phyloP scores from a whole-genome alignment of 1,140 invertebrate genomes.

The Magallana gigas region DNA sequence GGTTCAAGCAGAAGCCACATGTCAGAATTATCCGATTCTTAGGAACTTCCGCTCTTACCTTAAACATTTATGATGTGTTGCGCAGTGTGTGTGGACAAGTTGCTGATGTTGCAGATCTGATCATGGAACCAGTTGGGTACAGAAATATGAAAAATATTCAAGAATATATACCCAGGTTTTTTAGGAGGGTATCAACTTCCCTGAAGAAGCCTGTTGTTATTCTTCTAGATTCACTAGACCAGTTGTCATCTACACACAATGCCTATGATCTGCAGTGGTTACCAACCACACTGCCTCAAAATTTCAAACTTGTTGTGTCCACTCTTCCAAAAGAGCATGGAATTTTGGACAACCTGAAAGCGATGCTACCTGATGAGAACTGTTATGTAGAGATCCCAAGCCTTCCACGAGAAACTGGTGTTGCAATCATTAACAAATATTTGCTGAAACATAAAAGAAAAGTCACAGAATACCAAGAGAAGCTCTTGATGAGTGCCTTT shows the following conservation, averaged over 20 bases:
- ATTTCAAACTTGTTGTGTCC: conserved; percentile 86
- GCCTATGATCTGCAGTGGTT: conserved; percentile 75
- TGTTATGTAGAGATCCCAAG: conserved; percentile 67
- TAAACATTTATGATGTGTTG: conserved; percentile 62
- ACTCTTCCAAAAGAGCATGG: conserved; percentile 74
- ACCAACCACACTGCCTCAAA: conserved; percentile 69
- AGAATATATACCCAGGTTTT: conserved; percentile 65
- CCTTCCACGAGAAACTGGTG: conserved; percentile 63
- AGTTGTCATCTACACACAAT: conserved; percentile 68
- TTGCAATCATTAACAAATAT: conserved; percentile 69
- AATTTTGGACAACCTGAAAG: conserved; percentile 69
- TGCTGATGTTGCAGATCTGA: conserved; percentile 53
- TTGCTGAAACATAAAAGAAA: conserved; percentile 62
- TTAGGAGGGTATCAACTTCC: conserved; percentile 60
- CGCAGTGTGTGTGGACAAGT: conserved; percentile 61
- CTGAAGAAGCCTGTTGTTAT: conserved; percentile 73
- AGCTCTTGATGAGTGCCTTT: conserved; percentile 64
- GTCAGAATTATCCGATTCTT: conserved; percentile 65
- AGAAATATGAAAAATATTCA: conserved; percentile 65
- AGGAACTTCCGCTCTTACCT: conserved; percentile 64
- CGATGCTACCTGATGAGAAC: conserved; percentile 58
- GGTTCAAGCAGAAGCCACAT: conserved; percentile 59
- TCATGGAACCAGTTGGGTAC: conserved; percentile 60
- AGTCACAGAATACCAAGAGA: conserved; percentile 65
- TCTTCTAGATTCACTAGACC: conserved; percentile 78